Base-by-base conservation (phyloP, 64 coral and sea anemone genomes). In the Trachythela sp. region DNA sequence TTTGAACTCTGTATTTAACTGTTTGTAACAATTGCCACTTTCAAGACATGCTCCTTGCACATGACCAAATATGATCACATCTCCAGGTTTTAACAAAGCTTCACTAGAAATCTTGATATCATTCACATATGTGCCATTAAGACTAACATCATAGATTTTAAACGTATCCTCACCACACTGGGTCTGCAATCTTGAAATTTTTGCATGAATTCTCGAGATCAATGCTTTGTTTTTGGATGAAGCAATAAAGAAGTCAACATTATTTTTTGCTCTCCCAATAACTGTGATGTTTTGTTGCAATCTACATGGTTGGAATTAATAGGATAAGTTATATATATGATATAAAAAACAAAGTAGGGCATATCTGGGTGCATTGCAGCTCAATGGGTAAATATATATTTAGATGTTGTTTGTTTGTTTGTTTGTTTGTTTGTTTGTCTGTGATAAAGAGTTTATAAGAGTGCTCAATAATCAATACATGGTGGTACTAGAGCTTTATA, bases 81-180 rank as follows among this genome's bases (percentile, higher is more conserved):
- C 95, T 0, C 95, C 95, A 51, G 87, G 88, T 8, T 85, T 89
- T 41, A 98, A 71, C 9, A 93, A 68, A 40, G 89, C 91, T 2
- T 93, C 88, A 31, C 94, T 86, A 13, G 90, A 45, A 56, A 94
- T 91, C 18, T 98, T 98, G 6, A 90, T 70, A 22, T 98, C 93
- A 90, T 98, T 98, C 7, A 98, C 93, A 91, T 84, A 98, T 49
- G 95, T 98, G 15, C 95, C 95, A 92, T 94, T 97, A 7, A 97
- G 54, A 77, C 95, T 97, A 7, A 93, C 94, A 59, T 97, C 95
- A 54, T 90, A 94, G 48, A 97, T 92, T 70, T 45, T 83, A 35
- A 94, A 94, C 20, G n/a, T n/a, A 86, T 87, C 39, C 88, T 77
- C 13, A 88, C 92, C 15, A 72, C 72, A 48, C 35, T 45, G 37